Evolutionary conservation across 1,140 invertebrate genomes (phyloP).

Genomic region (Cyclargus thomasi): DNA sequence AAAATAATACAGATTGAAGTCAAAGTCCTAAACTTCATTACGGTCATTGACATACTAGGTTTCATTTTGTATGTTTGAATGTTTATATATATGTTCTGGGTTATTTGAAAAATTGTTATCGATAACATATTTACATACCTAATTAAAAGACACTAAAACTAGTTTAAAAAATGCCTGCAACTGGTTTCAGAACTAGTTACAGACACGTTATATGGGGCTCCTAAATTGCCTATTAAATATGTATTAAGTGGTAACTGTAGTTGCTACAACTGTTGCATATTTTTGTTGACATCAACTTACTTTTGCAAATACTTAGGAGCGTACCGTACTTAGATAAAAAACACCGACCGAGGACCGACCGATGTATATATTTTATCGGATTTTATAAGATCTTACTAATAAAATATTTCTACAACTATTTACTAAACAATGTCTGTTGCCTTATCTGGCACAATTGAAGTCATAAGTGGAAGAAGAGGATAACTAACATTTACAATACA

Average conservation of each 20-base stretch:
- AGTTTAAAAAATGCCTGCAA: constrained; percentile 1
- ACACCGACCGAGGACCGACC: too few relatives aligned
- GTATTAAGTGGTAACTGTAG: constrained; percentile 10
- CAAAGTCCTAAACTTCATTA: not conserved
- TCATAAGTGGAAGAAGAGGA: too few relatives aligned
- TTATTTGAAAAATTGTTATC: constrained; percentile 1
- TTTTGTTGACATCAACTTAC: not conserved
- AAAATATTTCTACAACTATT: too few relatives aligned
- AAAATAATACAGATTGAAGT: not conserved
- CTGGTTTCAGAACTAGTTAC: constrained; percentile 10
- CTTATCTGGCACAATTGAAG: too few relatives aligned
- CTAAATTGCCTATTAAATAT: constrained; percentile 7
- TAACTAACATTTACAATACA: too few relatives aligned
- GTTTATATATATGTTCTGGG: too few relatives aligned
- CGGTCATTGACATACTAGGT: constrained; percentile 19
- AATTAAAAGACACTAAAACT: constrained; percentile 9
- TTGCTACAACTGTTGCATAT: not conserved
- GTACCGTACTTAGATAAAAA: too few relatives aligned
- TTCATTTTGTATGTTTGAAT: constrained; percentile 11
- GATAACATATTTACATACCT: constrained; percentile 10
- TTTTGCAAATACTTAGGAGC: too few relatives aligned
- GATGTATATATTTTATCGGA: too few relatives aligned
- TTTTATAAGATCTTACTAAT: too few relatives aligned
- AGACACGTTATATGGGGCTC: not conserved
- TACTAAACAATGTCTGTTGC: too few relatives aligned